Evolutionary conservation across 2,113 vertebrate genomes (phyloP).

Genomic region (Gymnarchus niloticus): DNA sequence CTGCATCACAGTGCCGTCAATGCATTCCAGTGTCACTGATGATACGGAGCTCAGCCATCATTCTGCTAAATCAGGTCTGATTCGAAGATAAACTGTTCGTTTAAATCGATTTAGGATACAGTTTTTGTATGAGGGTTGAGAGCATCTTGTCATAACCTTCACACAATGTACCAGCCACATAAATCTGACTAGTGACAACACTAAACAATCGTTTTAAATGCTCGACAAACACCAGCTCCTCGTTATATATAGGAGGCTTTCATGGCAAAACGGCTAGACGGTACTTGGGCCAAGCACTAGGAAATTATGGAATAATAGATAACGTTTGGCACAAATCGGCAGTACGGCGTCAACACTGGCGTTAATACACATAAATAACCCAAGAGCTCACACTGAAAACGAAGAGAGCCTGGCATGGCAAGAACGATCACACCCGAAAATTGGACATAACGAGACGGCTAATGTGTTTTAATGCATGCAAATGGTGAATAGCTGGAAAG

Average conservation of each 20-base stretch:
- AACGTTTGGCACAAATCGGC: neutral
- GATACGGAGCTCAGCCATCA: neutral
- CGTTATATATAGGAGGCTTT: neutral
- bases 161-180: neutral
- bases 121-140: neutral
- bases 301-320: conserved; percentile 5
- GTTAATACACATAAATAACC: neutral
- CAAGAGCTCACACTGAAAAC: neutral
- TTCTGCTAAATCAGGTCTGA: neutral
- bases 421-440: neutral
- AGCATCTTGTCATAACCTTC: neutral
- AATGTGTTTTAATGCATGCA: neutral
- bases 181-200: neutral
- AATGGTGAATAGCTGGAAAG: neutral
- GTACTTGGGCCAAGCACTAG: neutral
- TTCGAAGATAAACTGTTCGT: neutral
- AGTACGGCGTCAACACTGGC: neutral
- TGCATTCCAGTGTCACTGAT: neutral
- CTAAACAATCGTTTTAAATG: neutral
- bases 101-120: neutral
- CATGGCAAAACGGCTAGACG: neutral
- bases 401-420: neutral
- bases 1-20: neutral
- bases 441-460: neutral
- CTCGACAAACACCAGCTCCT: neutral